These are phyloP conservation scores for Copidosoma floridanum DNA, from an alignment of 1,140 invertebrate genomes.

Conservation along the genomic window DNA sequence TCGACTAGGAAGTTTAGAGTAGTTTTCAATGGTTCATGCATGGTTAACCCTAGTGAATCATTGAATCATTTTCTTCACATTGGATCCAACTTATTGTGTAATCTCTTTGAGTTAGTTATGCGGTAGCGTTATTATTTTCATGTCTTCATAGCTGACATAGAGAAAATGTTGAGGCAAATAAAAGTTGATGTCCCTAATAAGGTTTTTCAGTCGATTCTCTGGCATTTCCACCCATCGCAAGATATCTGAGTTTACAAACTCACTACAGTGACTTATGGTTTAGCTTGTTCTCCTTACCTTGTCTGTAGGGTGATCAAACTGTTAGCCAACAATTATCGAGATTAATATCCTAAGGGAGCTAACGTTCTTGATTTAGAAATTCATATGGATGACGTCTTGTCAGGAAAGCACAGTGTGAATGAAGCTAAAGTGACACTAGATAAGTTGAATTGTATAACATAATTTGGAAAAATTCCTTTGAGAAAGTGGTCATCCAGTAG, in stretches of 20 bases:
- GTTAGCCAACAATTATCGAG: slow-evolving; percentile 6
- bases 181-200: neutral
- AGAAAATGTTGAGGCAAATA: slow-evolving; percentile 17
- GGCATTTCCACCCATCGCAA: neutral
- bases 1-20: too few relatives aligned
- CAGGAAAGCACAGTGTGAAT: slow-evolving; percentile 40
- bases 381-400: slow-evolving; percentile 53
- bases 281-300: slow-evolving; percentile 20
- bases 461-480: slow-evolving; percentile 36
- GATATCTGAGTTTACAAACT: neutral
- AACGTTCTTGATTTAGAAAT: slow-evolving; percentile 36
- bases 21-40: neutral
- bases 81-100: too few relatives aligned
- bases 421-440: slow-evolving; percentile 32
- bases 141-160: neutral
- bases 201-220: slow-evolving; percentile 1
- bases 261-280: slow-evolving; percentile 36
- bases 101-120: slow-evolving; percentile 20
- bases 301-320: neutral
- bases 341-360: slow-evolving; percentile 29
- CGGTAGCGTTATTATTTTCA: slow-evolving; percentile 3
- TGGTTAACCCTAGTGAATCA: too few relatives aligned
- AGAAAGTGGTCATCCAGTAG: slow-evolving; percentile 40
- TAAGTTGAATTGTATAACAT: slow-evolving; percentile 28
- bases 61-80: too few relatives aligned